These are phyloP conservation scores for Drosophila meridiana DNA, from an alignment of 2,888 invertebrate species.

Conservation along the genomic window DNA sequence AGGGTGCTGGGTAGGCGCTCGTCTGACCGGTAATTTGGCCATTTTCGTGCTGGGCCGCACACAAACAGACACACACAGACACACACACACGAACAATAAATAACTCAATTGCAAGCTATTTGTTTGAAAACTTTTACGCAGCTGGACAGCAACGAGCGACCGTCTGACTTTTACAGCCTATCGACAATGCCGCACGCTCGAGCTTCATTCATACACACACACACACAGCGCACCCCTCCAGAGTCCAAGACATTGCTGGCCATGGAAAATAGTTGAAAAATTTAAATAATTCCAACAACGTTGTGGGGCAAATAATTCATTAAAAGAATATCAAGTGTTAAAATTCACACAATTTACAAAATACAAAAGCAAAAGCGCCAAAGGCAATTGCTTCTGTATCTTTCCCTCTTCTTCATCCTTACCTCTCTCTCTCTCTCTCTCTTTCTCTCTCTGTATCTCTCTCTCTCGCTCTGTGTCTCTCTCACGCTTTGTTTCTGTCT, in stretches of 20 bases:
- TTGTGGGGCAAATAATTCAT: slow-evolving; percentile 71
- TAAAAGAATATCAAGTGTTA: slow-evolving; percentile 80
- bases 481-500: slow-evolving; percentile 1
- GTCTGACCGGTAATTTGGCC: slow-evolving; percentile 66
- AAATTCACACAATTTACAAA: slow-evolving; percentile 79
- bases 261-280: slow-evolving; percentile 75
- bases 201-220: not conserved
- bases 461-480: not conserved
- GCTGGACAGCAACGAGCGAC: slow-evolving; percentile 33
- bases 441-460: not conserved
- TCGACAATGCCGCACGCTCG: slow-evolving; percentile 3
- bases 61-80: slow-evolving; percentile 25
- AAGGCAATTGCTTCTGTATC: slow-evolving; percentile 36
- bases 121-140: slow-evolving; percentile 71
- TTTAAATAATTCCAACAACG: slow-evolving; percentile 70
- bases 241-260: slow-evolving; percentile 43
- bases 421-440: not conserved
- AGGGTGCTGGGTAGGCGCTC: slow-evolving; percentile 8
- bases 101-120: slow-evolving; percentile 79
- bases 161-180: slow-evolving; percentile 58
- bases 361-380: slow-evolving; percentile 67
- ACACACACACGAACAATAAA: slow-evolving; percentile 61
- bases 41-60: slow-evolving; percentile 60
- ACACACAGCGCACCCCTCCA: not conserved
- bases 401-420: too few species aligned